A percentile compares a stretch with the other conserved stretches of the same genome.
phyloP scores from a whole-genome alignment of 1,140 invertebrate genomes.

The Rhizoglyphus robini region DNA sequence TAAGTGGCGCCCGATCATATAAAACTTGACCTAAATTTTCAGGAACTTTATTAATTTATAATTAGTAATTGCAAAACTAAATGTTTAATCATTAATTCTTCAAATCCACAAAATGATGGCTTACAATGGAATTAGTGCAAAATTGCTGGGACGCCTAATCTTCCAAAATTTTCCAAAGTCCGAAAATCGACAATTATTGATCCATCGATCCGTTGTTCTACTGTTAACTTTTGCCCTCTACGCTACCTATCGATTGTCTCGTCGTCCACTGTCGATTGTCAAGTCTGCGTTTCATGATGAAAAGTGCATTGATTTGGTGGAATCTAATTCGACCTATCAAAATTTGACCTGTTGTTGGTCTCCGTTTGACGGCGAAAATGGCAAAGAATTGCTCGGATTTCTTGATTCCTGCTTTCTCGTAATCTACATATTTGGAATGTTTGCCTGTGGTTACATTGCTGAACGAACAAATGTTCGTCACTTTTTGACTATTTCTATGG shows the following conservation, averaged over 20 bases:
- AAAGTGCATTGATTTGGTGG: neutral
- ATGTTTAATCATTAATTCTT: too few species aligned
- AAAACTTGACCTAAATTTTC: too few species aligned
- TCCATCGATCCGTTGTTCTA: neutral
- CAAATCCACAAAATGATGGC: too few species aligned
- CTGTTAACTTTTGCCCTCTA: neutral
- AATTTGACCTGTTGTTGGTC: constrained; percentile 67
- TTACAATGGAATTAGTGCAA: too few species aligned
- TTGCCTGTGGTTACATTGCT: constrained; percentile 70
- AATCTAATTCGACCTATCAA: constrained; percentile 23
- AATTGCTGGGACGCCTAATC: too few species aligned
- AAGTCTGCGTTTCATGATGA: neutral
- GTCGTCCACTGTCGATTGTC: neutral
- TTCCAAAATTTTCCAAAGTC: too few species aligned
- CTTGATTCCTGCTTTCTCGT: constrained; percentile 84
- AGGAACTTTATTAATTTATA: too few species aligned
- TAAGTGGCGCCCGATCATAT: too few species aligned
- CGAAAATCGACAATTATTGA: too few species aligned
- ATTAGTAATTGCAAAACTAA: too few species aligned
- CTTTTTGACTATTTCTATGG: constrained; percentile 76
- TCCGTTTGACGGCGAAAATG: constrained; percentile 66
- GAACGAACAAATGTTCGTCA: constrained; percentile 81
- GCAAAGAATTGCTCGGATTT: constrained; percentile 60
- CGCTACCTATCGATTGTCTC: neutral
- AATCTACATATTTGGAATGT: constrained; percentile 83